Conservation (phyloP, 2,888 invertebrate genomes). For the Melieria crassipennis region DNA sequence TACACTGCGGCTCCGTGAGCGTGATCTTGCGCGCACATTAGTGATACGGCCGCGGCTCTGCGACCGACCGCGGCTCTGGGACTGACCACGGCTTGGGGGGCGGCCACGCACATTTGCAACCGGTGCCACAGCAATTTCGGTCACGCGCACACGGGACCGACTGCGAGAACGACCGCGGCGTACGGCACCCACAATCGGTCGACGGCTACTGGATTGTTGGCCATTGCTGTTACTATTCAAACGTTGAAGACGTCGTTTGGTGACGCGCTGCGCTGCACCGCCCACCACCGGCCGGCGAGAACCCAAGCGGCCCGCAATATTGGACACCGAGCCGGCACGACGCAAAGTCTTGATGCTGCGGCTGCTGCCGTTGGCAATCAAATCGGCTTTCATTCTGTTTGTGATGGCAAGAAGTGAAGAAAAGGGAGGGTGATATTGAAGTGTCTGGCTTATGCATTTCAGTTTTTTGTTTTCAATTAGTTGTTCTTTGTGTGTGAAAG, state of each 20-base stretch:
- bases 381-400: constrained; percentile 65
- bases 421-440: constrained; percentile 29
- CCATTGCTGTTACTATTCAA: constrained; percentile 41
- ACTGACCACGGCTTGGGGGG: constrained; percentile 46
- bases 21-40: constrained; percentile 28
- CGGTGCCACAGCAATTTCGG: constrained; percentile 21
- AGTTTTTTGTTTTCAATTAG: too few relatives aligned
- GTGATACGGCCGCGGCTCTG: constrained; percentile 31
- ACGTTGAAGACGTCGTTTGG: constrained; percentile 47
- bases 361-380: constrained; percentile 50
- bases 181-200: constrained; percentile 9
- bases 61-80: constrained; percentile 41
- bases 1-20: constrained; percentile 38
- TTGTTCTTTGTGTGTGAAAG: constrained; percentile 5
- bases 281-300: constrained; percentile 49
- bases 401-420: constrained; percentile 43
- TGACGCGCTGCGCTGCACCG: constrained; percentile 56
- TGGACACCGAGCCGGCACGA: constrained; percentile 55
- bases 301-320: constrained; percentile 58
- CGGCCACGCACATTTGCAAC: constrained; percentile 41
- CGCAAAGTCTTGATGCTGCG: constrained; percentile 46
- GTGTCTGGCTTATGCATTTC: not conserved
- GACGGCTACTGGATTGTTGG: constrained; percentile 50
- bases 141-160: constrained; percentile 42
- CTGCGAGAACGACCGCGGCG: constrained; percentile 46